Evolutionary conservation across 2,113 vertebrate genomes (phyloP).

Genomic region (Zapus hudsonius): DNA sequence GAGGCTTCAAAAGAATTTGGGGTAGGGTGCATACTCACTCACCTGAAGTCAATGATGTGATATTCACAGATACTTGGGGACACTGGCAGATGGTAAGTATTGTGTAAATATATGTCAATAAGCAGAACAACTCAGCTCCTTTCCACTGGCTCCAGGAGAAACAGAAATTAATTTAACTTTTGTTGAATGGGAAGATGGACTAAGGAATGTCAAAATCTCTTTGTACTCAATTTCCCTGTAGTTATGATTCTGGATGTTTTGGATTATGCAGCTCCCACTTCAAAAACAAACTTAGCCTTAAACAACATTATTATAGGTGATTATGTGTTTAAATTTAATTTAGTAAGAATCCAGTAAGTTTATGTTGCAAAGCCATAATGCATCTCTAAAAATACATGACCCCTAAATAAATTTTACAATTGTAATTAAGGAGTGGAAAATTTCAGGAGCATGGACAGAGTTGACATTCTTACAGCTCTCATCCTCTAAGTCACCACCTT

Average conservation of each 20-base stretch:
- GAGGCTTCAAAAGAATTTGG: neutral
- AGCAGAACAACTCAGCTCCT: neutral
- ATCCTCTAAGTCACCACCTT: conserved; percentile 44
- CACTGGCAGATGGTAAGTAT: neutral
- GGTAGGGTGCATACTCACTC: neutral
- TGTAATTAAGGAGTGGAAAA: conserved; percentile 40
- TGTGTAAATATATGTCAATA: neutral
- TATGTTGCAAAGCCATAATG: neutral
- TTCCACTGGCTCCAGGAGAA: neutral
- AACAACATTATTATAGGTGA: neutral
- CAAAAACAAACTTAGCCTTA: conserved; percentile 24
- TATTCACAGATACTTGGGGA: neutral
- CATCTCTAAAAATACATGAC: conserved; percentile 1
- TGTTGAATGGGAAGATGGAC: neutral
- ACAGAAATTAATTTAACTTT: neutral
- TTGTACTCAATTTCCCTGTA: neutral
- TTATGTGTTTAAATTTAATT: neutral
- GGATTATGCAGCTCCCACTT: neutral
- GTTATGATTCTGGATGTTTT: neutral
- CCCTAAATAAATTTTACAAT: conserved; percentile 48
- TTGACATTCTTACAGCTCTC: conserved; percentile 25
- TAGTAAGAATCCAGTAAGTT: neutral
- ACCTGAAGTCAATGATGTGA: neutral
- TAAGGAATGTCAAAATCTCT: neutral
- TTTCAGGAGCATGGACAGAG: neutral